Conservation (phyloP, 2,888 invertebrate species). For the Ferrisia virgata region DNA sequence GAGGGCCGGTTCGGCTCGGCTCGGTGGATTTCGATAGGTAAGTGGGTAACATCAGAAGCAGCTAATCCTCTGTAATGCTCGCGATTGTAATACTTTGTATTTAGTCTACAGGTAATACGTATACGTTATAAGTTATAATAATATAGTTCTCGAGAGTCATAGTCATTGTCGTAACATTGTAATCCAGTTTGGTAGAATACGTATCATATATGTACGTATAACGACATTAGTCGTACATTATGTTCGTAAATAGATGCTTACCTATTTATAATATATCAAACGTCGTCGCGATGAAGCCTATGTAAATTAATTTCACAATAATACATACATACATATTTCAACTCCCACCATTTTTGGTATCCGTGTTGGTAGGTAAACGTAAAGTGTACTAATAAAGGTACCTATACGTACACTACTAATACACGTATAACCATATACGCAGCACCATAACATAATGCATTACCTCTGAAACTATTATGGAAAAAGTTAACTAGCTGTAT, state of each 20-base stretch:
- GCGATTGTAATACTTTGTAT: neutral
- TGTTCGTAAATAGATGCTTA: constrained; percentile 17
- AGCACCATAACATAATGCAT: neutral
- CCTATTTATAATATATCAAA: constrained; percentile 5
- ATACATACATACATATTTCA: neutral
- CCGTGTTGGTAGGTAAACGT: too few species aligned
- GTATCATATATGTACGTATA: neutral
- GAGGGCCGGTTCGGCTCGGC: neutral
- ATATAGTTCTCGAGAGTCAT: neutral
- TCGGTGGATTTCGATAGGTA: neutral
- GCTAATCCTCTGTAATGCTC: neutral
- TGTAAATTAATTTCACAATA: constrained; percentile 33
- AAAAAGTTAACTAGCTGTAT: neutral
- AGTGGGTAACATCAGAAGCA: neutral
- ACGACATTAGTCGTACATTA: neutral
- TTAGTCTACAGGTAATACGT: too few species aligned
- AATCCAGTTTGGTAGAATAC: neutral
- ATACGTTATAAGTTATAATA: neutral
- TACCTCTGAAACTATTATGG: neutral
- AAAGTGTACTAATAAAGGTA: neutral
- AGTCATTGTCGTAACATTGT: neutral
- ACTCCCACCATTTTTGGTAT: neutral
- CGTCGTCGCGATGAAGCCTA: neutral
- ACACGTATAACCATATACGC: neutral
- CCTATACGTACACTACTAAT: neutral